Evolutionary conservation across 2,113 vertebrate genomes (phyloP).

Genomic region (Eulemur macaco): DNA sequence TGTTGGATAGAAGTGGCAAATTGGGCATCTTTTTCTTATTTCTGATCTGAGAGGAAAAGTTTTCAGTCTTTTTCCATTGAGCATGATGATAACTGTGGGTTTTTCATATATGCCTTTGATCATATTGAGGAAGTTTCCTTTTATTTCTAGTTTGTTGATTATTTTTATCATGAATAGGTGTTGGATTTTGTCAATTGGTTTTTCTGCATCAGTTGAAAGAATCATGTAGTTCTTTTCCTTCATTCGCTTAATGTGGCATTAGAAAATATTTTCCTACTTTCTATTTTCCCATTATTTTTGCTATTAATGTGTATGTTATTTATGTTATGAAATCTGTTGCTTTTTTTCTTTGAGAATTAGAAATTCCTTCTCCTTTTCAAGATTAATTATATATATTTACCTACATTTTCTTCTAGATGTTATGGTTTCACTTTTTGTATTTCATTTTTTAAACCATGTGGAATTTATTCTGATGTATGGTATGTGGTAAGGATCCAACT

Average conservation of each 20-base stretch:
- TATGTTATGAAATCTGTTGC: background rate
- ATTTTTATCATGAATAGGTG: background rate
- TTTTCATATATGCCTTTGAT: background rate
- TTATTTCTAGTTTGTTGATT: background rate
- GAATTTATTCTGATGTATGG: background rate
- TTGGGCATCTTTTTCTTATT: background rate
- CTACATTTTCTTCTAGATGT: background rate
- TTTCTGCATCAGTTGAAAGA: background rate
- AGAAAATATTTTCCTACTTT: background rate
- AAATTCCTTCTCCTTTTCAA: background rate
- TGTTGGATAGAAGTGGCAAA: background rate
- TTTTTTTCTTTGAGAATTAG: background rate
- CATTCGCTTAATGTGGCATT: background rate
- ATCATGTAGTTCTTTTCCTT: background rate
- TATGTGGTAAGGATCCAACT: background rate
- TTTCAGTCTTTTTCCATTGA: background rate
- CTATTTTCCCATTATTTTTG: background rate
- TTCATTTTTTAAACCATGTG: background rate
- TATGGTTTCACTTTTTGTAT: background rate
- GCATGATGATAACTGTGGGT: background rate
- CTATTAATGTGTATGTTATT: background rate
- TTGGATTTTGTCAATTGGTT: background rate
- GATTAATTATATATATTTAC: background rate
- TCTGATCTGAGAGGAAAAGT: background rate
- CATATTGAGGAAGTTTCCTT: background rate